Conservation (phyloP, 2,113 vertebrate genomes). For the Tretioscincus oriximinensis region DNA sequence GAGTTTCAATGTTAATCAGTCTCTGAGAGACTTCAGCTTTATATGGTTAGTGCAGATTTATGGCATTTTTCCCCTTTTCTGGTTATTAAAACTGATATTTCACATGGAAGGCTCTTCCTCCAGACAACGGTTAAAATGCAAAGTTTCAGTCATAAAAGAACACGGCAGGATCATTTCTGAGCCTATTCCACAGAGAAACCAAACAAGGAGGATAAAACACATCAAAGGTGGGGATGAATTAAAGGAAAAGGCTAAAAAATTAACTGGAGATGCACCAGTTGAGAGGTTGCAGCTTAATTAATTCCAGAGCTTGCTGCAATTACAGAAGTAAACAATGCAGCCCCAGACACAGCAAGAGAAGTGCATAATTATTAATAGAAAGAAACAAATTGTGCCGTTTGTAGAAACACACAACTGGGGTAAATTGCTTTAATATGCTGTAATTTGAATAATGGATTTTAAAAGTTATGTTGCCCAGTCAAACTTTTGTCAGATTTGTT, state of each 20-base stretch:
- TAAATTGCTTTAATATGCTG: conserved; percentile 57
- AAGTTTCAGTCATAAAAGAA: conserved; percentile 91
- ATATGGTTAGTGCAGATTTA: conserved; percentile 91
- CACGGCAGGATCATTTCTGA: conserved; percentile 84
- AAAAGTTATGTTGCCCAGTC: background rate
- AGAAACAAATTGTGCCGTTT: conserved; percentile 68
- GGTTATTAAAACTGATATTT: conserved; percentile 97
- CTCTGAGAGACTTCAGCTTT: conserved; percentile 91
- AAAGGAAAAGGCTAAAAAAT: conserved; percentile 81
- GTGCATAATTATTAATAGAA: conserved; percentile 64
- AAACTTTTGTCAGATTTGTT: background rate
- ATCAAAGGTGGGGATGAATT: conserved; percentile 77
- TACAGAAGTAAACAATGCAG: conserved; percentile 73
- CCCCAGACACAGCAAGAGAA: conserved; percentile 74
- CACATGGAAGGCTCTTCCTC: conserved; percentile 86
- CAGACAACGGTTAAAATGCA: conserved; percentile 95
- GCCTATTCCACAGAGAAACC: conserved; percentile 79
- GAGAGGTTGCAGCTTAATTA: conserved; percentile 82
- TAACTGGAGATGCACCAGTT: conserved; percentile 86
- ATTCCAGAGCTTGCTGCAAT: conserved; percentile 79
- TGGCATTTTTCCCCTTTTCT: conserved; percentile 80
- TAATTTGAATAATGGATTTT: background rate
- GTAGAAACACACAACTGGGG: conserved; percentile 38
- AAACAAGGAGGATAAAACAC: conserved; percentile 84
- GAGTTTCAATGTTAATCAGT: conserved; percentile 95